Base-by-base conservation (phyloP, 2,797 vertebrate species). In the Mus caroli region DNA sequence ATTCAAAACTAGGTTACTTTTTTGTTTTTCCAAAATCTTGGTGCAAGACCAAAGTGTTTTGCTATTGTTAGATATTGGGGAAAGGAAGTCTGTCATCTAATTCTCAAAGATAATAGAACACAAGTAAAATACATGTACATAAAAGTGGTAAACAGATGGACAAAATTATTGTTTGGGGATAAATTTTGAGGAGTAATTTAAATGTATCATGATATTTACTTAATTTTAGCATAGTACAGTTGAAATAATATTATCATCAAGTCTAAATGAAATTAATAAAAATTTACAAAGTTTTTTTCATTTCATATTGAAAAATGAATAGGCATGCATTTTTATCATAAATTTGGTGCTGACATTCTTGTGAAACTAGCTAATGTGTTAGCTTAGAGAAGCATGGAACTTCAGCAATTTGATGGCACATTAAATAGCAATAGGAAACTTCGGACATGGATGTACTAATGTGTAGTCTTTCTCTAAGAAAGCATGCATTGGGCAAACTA, bases 301-400 rank as follows among this genome's bases (percentile, higher is more conserved):
- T 62, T 31, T 82, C 60, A 40, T 69, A 28, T 64, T 85, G 75
- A 34, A 50, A 60, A 92, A 80, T 64, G 64, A 84, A 76, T 69
- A 78, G 5, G 52, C 4, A 58, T 8, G 6, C 76, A 69, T n/a
- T 0, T 90, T 90, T 96, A 87, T 88, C 62, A 90, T 71, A 62
- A 88, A 88, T 80, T 77, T 89, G 26, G 58, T 62, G 20, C 50
- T 95, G 62, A 93, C 84, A 76, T 95, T 84, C 19, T 88, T 91
- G 69, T 43, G 22, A 91, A 24, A 67, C 40, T 84, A 77, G 8
- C 6, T 75, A 85, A 76, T 69, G 22, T 43, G 62, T 91, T 84
- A 79, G 58, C 22, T 60, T 60, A 60, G 58, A 60, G 92, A 87
- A 75, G 88, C 9, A 7, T 12, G 77, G 1, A 28, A 73, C 2